Evolutionary conservation across 2,113 vertebrate genomes (phyloP).

Genomic region (Calidris pugnax): DNA sequence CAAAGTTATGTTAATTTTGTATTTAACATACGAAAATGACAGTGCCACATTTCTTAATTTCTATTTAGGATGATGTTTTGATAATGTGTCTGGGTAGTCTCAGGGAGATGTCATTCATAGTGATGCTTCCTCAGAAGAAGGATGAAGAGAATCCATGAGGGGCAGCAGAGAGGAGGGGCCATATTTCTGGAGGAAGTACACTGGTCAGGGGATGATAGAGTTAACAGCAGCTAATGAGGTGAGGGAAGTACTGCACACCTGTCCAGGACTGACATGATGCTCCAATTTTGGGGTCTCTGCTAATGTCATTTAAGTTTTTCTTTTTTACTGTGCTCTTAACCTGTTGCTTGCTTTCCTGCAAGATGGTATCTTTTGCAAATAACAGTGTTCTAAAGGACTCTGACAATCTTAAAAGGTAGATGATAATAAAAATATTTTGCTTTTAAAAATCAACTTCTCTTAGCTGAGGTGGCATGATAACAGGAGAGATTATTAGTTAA

Average conservation of each 20-base stretch:
- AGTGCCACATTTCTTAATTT: neutral
- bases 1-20: neutral
- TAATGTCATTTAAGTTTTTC: neutral
- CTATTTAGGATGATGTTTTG: neutral
- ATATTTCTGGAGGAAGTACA: neutral
- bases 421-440: neutral
- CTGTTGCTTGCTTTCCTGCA: neutral
- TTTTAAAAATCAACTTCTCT: neutral
- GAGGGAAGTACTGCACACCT: neutral
- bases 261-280: neutral
- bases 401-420: neutral
- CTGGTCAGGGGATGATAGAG: neutral
- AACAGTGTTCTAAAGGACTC: neutral
- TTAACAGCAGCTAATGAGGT: neutral
- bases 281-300: neutral
- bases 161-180: neutral
- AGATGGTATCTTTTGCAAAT: neutral
- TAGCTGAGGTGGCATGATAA: neutral
- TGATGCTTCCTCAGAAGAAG: neutral
- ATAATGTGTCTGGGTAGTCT: neutral
- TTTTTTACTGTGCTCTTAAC: neutral
- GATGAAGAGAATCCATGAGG: neutral
- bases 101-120: neutral
- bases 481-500: neutral
- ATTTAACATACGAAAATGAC: neutral